These are phyloP conservation scores for Eulemur rufifrons DNA, from an alignment of 2,113 vertebrate species.

Conservation along the genomic window DNA sequence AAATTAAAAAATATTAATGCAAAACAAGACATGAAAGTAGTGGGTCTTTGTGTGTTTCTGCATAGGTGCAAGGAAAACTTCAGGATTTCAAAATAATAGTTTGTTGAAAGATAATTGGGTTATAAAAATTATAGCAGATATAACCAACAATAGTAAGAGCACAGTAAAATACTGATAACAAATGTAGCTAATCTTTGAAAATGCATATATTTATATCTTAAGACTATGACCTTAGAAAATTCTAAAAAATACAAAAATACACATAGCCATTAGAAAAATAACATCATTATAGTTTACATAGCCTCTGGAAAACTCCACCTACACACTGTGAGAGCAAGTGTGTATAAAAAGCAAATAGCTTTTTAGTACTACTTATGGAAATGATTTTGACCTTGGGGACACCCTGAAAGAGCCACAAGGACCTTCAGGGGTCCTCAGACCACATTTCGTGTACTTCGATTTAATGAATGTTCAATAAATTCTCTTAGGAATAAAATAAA, in stretches of 20 bases:
- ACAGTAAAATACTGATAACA: not conserved
- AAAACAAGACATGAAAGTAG: not conserved
- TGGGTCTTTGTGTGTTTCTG: not conserved
- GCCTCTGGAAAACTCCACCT: not conserved
- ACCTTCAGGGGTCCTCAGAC: not conserved
- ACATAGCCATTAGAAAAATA: not conserved
- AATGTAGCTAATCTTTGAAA: not conserved
- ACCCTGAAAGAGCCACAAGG: not conserved
- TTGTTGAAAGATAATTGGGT: not conserved
- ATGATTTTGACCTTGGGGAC: not conserved
- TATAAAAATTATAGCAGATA: not conserved
- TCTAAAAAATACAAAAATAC: not conserved
- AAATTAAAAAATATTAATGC: not conserved
- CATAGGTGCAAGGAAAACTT: not conserved
- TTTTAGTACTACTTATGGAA: not conserved
- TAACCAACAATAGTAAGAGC: not conserved
- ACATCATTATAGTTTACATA: not conserved
- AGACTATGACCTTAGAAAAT: not conserved
- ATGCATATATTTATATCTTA: not conserved
- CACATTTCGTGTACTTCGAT: not conserved
- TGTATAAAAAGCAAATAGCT: not conserved
- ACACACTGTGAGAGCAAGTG: not conserved
- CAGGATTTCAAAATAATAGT: not conserved
- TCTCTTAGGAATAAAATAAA: not conserved
- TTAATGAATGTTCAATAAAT: not conserved